phyloP scores from a whole-genome alignment of 2,888 invertebrate species.

The Megalurothrips usitatus region DNA sequence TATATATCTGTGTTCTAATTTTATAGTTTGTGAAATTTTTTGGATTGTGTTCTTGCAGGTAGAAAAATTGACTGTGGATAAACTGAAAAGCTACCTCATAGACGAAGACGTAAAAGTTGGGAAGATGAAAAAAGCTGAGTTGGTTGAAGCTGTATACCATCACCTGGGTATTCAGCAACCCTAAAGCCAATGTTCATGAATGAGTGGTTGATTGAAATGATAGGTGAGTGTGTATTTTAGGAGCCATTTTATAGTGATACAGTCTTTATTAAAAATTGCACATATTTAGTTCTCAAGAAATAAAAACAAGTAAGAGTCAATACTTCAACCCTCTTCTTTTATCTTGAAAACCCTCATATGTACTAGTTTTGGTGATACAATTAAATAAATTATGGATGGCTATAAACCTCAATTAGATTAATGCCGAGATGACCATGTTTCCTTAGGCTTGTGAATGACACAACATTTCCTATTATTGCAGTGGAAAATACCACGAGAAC shows the following conservation, averaged over 20 bases:
- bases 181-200: not conserved
- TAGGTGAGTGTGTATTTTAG: too few species aligned
- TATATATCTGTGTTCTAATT: not conserved
- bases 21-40: not conserved
- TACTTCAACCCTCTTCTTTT: slow-evolving; percentile 6
- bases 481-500: not conserved
- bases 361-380: not conserved
- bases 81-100: not conserved
- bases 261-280: slow-evolving; percentile 25
- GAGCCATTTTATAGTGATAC: not conserved
- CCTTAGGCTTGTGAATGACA: too few species aligned
- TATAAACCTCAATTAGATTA: not conserved
- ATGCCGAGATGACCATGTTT: too few species aligned
- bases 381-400: not conserved
- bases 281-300: not conserved
- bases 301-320: not conserved
- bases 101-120: not conserved
- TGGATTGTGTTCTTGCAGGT: not conserved
- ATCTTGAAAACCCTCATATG: not conserved
- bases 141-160: not conserved
- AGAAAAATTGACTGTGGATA: not conserved
- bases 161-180: not conserved
- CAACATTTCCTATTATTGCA: too few species aligned
- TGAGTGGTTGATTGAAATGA: too few species aligned
- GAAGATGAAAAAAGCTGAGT: not conserved